Base-by-base conservation (phyloP, 2,888 invertebrate genomes). In the Erebia aethiops region DNA sequence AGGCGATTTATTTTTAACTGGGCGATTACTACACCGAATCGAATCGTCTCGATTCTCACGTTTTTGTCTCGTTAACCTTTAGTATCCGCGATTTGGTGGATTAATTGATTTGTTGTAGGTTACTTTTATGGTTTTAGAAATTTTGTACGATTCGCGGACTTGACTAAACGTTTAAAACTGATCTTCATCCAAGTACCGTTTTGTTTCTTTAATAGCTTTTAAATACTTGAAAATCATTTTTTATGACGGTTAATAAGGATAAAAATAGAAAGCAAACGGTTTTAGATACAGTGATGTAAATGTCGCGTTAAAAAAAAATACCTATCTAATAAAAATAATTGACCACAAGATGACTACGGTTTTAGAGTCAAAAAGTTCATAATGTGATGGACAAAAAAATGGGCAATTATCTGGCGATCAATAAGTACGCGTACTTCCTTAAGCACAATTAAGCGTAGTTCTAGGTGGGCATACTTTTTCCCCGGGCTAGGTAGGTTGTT, bases 31-130 rank as follows among this genome's bases (percentile, higher is more conserved):
- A 80, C 77, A 79, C 79, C 84, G 81, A 79, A 83, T 83, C 84
- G 83, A 87, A 88, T 85, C 76, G 75, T 83, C 79, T 84, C 84
- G 85, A 86, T 91, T 92, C 92, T 91, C 92, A 92, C 92, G 92
- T 92, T 91, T 90, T 90, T 88, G 84, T 89, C 88, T 87, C 87
- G 81, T 86, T 87, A 87, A 84, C 84, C 79, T 85, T 85, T 87
- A 82, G 82, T 79, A 75, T 80, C 74, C 78, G 75, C 79, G 78
- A 76, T 77, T 74, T 76, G 76, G 77, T 81, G 76, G 77, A 85
- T 83, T 86, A 90, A 89, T 89, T 84, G 84, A 90, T 91, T 90
- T 79, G 83, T 82, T 80, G 79, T 82, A 82, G 84, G 85, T 82
- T 81, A 83, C 81, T 84, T 81, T 86, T 84, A 86, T 83, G 76